Base-by-base conservation (phyloP, 2,113 vertebrate genomes). In the Nibea albiflora region DNA sequence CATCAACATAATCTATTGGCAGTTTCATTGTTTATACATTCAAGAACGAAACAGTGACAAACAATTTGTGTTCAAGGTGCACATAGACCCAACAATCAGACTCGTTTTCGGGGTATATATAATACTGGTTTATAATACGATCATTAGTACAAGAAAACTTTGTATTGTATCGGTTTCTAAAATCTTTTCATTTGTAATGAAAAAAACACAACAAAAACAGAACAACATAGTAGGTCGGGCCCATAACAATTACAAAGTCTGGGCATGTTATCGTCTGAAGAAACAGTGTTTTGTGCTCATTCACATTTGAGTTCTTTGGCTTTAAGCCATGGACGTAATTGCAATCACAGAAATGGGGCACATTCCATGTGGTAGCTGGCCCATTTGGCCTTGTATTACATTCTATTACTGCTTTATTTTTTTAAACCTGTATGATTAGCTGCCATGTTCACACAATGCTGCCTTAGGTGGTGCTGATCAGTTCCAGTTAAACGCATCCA, bases 241-340 rank as follows among this genome's bases (percentile, higher is more conserved):
- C n/a, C 76, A 63, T 54, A 80, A 77, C 73, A 82, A 92, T 90
- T 86, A 84, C 78, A 71, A 89, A 77, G 90, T 90, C 89, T 90
- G 89, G 78, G 71, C 76, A 88, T 66, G 83, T 86, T 86, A 83
- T 91, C 35, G 42, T 86, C 78, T 73, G 35, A 85, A 85, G 75
- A 84, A 92, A 87, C 76, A 72, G 20, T 24, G 52, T 73, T 86
- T 81, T 75, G 49, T 69, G 39, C 57, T 64, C 49, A 64, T 81
- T 85, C 50, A 58, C 44, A 19, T 74, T 52, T 78, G 61, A 46
- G 72, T 58, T 44, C 20, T 39, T 76, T 84, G 85, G 84, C 84
- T 58, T 53, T 44, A 2, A 9, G 73, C 87, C 78, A 82, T 17
- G n/a, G 39, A 63, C 64, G 61, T 88, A 86, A 89, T 85, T 83